These are phyloP conservation scores for Lateolabrax maculatus DNA, from an alignment of 2,797 vertebrate genomes.

Conservation along the genomic window DNA sequence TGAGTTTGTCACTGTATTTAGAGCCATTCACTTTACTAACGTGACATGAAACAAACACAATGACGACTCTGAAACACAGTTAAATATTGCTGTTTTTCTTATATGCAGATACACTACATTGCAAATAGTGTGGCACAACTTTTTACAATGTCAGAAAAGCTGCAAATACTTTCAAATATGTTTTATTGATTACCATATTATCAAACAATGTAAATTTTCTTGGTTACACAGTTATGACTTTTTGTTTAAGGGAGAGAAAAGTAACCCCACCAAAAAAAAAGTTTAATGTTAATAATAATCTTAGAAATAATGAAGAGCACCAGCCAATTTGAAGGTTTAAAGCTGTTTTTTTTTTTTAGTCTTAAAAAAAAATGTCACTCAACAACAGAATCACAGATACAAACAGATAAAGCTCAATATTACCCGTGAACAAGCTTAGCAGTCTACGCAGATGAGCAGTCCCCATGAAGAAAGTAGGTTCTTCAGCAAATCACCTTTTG, in stretches of 20 bases:
- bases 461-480: constrained; percentile 32
- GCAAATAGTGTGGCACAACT: background rate
- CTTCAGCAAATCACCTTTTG: background rate
- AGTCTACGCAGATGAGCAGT: constrained; percentile 25
- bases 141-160: background rate
- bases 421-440: constrained; percentile 47
- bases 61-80: background rate
- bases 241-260: background rate
- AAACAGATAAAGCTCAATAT: background rate
- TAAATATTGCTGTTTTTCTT: background rate
- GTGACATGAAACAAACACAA: fast-evolving
- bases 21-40: fast-evolving
- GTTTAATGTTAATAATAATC: too few species aligned
- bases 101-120: background rate
- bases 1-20: background rate
- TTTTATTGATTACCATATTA: background rate
- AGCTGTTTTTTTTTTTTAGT: background rate
- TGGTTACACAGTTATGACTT: background rate
- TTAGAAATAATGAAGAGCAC: background rate
- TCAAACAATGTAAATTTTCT: background rate
- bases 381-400: background rate
- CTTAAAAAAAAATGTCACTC: background rate
- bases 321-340: too few species aligned
- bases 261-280: background rate
- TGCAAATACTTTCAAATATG: background rate